Base-by-base conservation (phyloP, 2,113 vertebrate species). In the Macquaria ambigua region DNA sequence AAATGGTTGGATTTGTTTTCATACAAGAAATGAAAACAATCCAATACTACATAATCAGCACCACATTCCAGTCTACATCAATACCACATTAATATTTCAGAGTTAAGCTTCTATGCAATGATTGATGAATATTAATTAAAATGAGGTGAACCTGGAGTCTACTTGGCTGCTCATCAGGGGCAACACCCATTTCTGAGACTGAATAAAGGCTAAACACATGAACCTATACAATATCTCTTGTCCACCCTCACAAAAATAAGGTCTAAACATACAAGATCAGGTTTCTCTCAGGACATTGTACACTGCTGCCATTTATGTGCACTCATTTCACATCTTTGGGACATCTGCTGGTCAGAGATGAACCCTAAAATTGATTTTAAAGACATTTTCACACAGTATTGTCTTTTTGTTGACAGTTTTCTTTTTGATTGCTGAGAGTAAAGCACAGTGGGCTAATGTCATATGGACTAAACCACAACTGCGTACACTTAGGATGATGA, bases 121-220 rank as follows among this genome's bases (percentile, higher is more conserved):
- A 88, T 82, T 84, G 63, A 90, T 86, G 67, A 74, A 71, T 69
- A 55, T 63, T 68, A 48, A 87, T 89, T 87, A 80, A 82, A 87
- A 70, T 53, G 61, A 74, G 58, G 50, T 77, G 50, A 82, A 85
- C 69, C 66, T 82, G 43, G 81, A 87, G 53, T 76, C 48, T 25
- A 67, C 67, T 83, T 89, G 90, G 82, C 82, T 67, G 86, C 71
- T 75, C 50, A 74, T 77, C 66, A 53, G 61, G 52, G 68, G 41
- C 28, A 6, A 89, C 76, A 39, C 77, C 59, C 68, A 71, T 58
- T 46, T 82, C 73, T 76, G 3, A 66, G 52, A 39, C 31, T 4
- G 37, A 66, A 31, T 6, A 52, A 77, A 72, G 50, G 84, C 6
- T 12, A 53, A 79, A 83, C 62, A 56, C 12, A 10, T 31, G 28